phyloP scores from a whole-genome alignment of 2,797 vertebrate genomes.

The Poecile montanus region DNA sequence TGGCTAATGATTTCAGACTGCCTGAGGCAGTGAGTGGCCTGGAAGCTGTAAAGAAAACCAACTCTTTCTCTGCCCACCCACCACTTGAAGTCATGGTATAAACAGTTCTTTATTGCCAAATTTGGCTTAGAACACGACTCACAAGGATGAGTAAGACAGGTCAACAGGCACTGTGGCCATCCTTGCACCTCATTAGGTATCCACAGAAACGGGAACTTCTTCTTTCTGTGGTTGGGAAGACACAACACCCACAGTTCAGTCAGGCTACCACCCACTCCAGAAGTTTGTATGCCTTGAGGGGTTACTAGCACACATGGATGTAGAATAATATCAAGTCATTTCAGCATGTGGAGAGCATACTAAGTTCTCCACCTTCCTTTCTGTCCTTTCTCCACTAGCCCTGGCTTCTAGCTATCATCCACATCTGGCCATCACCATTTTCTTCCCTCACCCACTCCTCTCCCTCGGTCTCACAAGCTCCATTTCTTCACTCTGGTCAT shows the following conservation, averaged over 20 bases:
- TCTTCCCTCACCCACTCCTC: background rate
- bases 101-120: background rate
- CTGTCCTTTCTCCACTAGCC: background rate
- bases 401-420: background rate
- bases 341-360: background rate
- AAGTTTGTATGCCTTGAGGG: background rate
- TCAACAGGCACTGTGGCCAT: background rate
- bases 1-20: background rate
- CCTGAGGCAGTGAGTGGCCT: background rate
- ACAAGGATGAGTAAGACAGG: background rate
- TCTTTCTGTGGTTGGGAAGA: background rate
- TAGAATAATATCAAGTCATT: background rate
- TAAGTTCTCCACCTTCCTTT: background rate
- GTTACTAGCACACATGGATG: background rate
- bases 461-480: background rate
- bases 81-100: background rate
- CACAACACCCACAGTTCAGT: background rate
- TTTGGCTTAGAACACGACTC: background rate
- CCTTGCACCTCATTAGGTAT: background rate
- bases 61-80: background rate
- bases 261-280: background rate
- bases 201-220: background rate
- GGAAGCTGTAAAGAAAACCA: background rate
- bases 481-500: background rate
- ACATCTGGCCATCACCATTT: background rate